Evolutionary conservation across 2,888 invertebrate genomes (phyloP).

Genomic region (Podotricha telesiphe): DNA sequence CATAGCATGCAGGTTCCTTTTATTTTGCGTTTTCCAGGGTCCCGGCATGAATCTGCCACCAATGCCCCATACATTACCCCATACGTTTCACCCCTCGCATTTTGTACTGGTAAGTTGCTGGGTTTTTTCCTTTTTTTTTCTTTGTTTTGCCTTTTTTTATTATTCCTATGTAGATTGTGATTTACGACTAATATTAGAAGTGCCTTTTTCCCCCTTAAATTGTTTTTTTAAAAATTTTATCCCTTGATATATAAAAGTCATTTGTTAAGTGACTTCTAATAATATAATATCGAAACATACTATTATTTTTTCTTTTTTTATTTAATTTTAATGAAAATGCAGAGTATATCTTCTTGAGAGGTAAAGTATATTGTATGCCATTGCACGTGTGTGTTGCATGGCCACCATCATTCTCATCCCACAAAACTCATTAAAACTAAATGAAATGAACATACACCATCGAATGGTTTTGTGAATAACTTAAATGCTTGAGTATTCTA

Average conservation of each 20-base stretch:
- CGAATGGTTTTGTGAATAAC: not conserved
- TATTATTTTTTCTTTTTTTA: not conserved
- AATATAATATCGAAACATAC: not conserved
- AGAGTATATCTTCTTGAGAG: constrained; percentile 41
- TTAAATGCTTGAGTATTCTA: constrained; percentile 10
- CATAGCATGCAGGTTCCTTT: constrained; percentile 73
- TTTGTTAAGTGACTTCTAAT: too few species aligned
- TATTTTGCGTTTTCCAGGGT: constrained; percentile 80
- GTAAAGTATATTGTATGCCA: constrained; percentile 44
- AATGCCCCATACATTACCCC: constrained; percentile 81
- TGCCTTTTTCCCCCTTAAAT: too few species aligned
- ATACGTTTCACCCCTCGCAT: constrained; percentile 83
- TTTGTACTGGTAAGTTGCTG: constrained; percentile 80
- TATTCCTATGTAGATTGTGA: constrained; percentile 19
- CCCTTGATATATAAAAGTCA: too few species aligned
- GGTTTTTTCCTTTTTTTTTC: constrained; percentile 50
- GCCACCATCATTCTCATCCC: constrained; percentile 39
- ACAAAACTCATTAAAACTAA: constrained; percentile 18
- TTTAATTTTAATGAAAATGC: constrained; percentile 19
- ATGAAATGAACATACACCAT: constrained; percentile 6
- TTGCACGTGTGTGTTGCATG: constrained; percentile 48
- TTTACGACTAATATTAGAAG: not conserved
- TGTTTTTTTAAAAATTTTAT: too few species aligned
- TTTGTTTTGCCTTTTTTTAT: constrained; percentile 31
- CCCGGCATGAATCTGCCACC: constrained; percentile 80